Base-by-base conservation (phyloP, 2,113 vertebrate species). In the Oryzias curvinotus region DNA sequence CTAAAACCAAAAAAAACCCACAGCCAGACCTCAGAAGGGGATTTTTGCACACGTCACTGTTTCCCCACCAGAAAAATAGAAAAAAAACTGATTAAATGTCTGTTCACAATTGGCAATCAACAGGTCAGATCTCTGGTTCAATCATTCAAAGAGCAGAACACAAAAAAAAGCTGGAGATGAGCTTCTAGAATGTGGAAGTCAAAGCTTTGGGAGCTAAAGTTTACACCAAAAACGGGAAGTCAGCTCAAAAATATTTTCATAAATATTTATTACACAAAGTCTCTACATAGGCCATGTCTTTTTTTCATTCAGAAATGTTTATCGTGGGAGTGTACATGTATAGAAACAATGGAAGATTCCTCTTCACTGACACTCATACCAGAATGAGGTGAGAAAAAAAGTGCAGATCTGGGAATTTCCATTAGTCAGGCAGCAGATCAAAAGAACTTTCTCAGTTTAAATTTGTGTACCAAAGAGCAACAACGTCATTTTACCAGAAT, bases 381-480 rank as follows among this genome's bases (percentile, higher is more conserved):
- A 57, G 68, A 73, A 80, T 75, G 82, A 71, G 72, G 49, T 62
- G 15, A 57, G 15, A 58, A 57, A 19, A 21, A 14, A 16, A 54
- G 7, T 50, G 21, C 7, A 48, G 28, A 62, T 57, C 5, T 66
- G 80, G 85, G 81, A 86, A 76, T 89, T 88, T 88, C 83, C 82
- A 77, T 5, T 67, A 28, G 6, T 61, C 53, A 23, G 5, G 18
- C 44, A 12, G 43, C 10, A 16, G 42, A 47, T 1, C 14, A 12
- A 36, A 36, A 36, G 3, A 36, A 36, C 36, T 36, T 36, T 36
- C 10, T 36, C 36, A 36, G 8, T 36, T 36, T 36, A 36, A 36
- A 36, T 36, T 2, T 30, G 28, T 30, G 28, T 30, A 6, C 28
- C 7, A 7, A 30, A 30, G 36, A 36, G 36, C 36, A 36, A 36